Conservation (phyloP, 2,113 vertebrate species). For the Rhinolophus ferrumequinum region DNA sequence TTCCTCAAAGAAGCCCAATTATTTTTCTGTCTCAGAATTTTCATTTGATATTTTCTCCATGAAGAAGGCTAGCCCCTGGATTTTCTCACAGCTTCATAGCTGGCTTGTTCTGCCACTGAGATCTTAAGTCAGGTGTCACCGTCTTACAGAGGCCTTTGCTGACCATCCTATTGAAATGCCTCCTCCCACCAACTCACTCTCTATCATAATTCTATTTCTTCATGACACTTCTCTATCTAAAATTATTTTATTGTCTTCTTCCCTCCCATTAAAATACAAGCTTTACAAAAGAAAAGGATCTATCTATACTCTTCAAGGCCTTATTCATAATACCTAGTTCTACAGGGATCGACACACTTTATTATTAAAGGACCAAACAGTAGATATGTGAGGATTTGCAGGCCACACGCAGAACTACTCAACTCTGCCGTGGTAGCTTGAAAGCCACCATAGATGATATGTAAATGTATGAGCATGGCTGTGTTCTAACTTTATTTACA, state of each 20-base stretch:
- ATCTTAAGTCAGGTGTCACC: not conserved
- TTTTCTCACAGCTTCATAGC: not conserved
- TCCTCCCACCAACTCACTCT: not conserved
- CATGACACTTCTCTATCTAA: not conserved
- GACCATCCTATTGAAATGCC: not conserved
- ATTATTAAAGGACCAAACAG: not conserved
- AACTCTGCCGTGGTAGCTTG: not conserved
- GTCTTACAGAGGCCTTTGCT: not conserved
- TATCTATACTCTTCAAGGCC: not conserved
- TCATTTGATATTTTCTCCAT: not conserved
- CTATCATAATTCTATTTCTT: not conserved
- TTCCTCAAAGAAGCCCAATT: not conserved
- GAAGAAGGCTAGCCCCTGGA: not conserved
- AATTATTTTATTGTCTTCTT: not conserved
- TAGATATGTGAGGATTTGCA: not conserved
- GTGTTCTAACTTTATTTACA: not conserved
- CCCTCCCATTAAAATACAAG: not conserved
- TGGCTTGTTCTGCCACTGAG: not conserved
- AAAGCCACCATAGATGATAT: not conserved
- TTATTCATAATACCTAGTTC: not conserved
- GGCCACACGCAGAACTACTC: not conserved
- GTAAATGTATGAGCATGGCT: too few relatives aligned
- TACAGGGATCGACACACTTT: not conserved
- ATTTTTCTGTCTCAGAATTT: not conserved
- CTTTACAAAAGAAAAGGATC: not conserved